Conservation (phyloP, 1,140 invertebrate genomes). For the Dinothrombium tinctorium region DNA sequence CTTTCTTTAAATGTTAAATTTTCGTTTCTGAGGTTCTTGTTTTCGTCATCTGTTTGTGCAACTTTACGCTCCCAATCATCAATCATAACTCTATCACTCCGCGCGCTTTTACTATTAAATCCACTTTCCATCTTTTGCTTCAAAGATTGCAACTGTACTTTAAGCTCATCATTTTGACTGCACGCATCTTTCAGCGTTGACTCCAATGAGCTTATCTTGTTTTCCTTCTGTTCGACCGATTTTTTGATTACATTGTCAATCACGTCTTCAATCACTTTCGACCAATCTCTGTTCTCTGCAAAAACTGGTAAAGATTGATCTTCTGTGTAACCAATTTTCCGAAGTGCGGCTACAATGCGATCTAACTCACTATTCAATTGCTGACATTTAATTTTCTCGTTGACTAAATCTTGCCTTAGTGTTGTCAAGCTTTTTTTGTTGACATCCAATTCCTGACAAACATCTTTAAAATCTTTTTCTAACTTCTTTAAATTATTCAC, state of each 20-base stretch:
- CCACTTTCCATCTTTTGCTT: too few relatives aligned
- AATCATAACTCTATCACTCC: not conserved
- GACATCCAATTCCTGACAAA: constrained; percentile 49
- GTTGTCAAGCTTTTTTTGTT: constrained; percentile 60
- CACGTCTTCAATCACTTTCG: too few relatives aligned
- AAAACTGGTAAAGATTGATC: too few relatives aligned
- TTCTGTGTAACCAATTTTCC: too few relatives aligned
- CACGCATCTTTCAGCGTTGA: too few relatives aligned
- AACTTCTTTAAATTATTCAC: constrained; percentile 32
- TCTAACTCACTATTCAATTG: constrained; percentile 21
- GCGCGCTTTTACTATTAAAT: too few relatives aligned
- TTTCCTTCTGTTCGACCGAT: too few relatives aligned
- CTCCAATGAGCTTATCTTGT: too few relatives aligned
- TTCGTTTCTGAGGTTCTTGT: constrained; percentile 19
- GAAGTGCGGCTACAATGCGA: constrained; percentile 12
- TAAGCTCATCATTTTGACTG: too few relatives aligned
- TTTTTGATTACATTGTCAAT: too few relatives aligned
- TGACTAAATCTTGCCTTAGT: constrained; percentile 57
- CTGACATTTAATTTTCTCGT: constrained; percentile 39
- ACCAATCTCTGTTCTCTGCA: too few relatives aligned
- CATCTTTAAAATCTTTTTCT: constrained; percentile 51
- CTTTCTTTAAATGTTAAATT: constrained; percentile 22
- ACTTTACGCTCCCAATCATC: constrained; percentile 1
- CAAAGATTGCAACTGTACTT: too few relatives aligned
- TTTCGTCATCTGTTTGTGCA: constrained; percentile 21